Evolutionary conservation across 2,797 vertebrate genomes (phyloP), one percentile per base, ranked within the genome.

Genomic region (Pseudomugil gertrudae): DNA sequence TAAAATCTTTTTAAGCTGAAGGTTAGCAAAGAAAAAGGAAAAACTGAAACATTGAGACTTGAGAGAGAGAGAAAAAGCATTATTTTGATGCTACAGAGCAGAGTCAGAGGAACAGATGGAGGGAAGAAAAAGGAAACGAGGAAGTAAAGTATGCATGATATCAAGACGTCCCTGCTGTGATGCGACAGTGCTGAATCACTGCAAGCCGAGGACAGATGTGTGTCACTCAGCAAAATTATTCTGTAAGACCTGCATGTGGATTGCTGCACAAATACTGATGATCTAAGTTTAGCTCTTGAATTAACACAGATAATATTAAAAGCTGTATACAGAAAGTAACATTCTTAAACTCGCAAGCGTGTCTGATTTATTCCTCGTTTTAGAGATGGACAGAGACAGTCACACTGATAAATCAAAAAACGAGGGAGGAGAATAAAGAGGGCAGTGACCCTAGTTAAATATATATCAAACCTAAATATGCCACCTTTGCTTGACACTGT

Each of bases 71-170:
- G 19, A n/a, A 51, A 23, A 21, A 19, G 17, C 6, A 4, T 36
- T 11, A 5, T 21, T 15, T n/a, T 17, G 40, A 45, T 17, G 9
- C 52, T 15, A 21, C 9, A 21, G 26, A 52, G 48, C 43, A 40
- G 27, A 58, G 38, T 51, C 27, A 36, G 38, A 69, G 36, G 29
- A 23, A 43, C 45, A 69, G 24, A 26, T 9, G 29, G 59, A 69
- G 38, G 8, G 66, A 36, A 36, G 36, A n/a, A 57, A n/a, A 56
- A 63, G 69, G 75, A 75, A 80, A 76, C 61, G 65, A 74, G 62
- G 58, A 50, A 73, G 66, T 69, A 50, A 76, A 76, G 69, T 70
- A 62, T 72, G 73, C 62, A 74, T 67, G 63, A 67, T 77, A 36
- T 72, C 36, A 45, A 64, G 43, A 58, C 53, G 38, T 52, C 57